A percentile compares a stretch with the other conserved stretches of the same genome.
Evolutionary conservation across 2,113 vertebrate genomes (phyloP).

Genomic region (Vulpes lagopus): DNA sequence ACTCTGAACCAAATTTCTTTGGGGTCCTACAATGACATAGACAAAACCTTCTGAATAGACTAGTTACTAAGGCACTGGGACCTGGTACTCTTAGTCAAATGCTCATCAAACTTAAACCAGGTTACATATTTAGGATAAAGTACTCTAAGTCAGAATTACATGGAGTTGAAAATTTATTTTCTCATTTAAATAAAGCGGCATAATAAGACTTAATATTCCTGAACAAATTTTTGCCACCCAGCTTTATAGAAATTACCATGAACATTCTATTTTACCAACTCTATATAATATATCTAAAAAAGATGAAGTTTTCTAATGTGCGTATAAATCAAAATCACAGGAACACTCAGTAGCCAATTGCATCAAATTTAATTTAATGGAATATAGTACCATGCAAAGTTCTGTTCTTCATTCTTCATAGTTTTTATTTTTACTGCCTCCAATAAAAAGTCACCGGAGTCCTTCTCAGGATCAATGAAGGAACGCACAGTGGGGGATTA

Average conservation of each 20-base stretch:
- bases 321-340: constrained; percentile 51
- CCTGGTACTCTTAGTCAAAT: not conserved
- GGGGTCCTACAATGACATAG: not conserved
- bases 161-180: constrained; percentile 22
- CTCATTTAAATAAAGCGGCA: constrained; percentile 62
- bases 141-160: not conserved
- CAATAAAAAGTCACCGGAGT: not conserved
- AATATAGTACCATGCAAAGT: not conserved
- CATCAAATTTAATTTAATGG: constrained; percentile 32
- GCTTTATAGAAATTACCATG: constrained; percentile 13
- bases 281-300: not conserved
- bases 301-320: constrained; percentile 19
- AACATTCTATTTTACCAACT: constrained; percentile 44
- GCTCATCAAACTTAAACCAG: constrained; percentile 28
- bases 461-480: constrained; percentile 29
- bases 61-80: not conserved
- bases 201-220: constrained; percentile 42
- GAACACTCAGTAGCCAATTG: constrained; percentile 5
- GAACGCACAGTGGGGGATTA: not conserved
- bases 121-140: constrained; percentile 14
- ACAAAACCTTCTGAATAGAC: not conserved
- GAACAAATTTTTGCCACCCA: constrained; percentile 26
- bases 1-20: constrained; percentile 42
- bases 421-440: constrained; percentile 30
- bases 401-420: constrained; percentile 31